Evolutionary conservation across 2,113 vertebrate genomes (phyloP).

Genomic region (Daboia siamensis): DNA sequence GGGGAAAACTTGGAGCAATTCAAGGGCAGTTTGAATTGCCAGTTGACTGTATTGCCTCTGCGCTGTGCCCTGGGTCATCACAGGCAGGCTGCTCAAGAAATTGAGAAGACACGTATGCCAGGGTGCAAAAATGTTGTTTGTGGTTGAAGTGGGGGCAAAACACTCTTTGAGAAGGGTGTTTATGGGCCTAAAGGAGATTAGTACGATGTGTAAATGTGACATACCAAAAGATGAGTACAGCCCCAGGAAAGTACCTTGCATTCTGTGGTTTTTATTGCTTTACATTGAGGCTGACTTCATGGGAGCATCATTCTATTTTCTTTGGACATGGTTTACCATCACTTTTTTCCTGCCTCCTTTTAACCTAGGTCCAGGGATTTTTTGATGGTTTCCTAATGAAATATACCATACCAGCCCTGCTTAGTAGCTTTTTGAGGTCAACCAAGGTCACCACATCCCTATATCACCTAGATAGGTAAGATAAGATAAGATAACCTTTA

Average conservation of each 20-base stretch:
- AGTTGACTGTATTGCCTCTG: too few species aligned
- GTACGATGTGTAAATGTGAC: not conserved
- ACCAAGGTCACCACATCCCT: not conserved
- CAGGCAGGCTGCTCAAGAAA: too few species aligned
- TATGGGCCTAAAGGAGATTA: not conserved
- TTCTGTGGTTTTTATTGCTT: not conserved
- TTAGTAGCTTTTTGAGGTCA: not conserved
- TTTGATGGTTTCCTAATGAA: not conserved
- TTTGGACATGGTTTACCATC: not conserved
- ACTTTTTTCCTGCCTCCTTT: not conserved
- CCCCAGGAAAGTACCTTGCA: not conserved
- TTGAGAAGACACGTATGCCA: too few species aligned
- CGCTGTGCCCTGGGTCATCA: too few species aligned
- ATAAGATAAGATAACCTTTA: too few species aligned
- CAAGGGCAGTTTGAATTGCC: too few species aligned
- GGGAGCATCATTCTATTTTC: not conserved
- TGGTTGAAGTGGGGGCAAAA: too few species aligned
- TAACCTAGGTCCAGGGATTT: not conserved
- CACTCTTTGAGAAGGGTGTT: not conserved
- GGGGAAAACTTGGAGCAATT: too few species aligned
- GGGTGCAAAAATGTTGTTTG: too few species aligned
- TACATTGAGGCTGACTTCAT: too few species aligned
- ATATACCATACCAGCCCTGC: not conserved
- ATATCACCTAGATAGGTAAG: not conserved
- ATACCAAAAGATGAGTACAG: not conserved